These are phyloP conservation scores for Beaufortia kweichowensis DNA, from an alignment of 2,113 vertebrate species.

Conservation along the genomic window DNA sequence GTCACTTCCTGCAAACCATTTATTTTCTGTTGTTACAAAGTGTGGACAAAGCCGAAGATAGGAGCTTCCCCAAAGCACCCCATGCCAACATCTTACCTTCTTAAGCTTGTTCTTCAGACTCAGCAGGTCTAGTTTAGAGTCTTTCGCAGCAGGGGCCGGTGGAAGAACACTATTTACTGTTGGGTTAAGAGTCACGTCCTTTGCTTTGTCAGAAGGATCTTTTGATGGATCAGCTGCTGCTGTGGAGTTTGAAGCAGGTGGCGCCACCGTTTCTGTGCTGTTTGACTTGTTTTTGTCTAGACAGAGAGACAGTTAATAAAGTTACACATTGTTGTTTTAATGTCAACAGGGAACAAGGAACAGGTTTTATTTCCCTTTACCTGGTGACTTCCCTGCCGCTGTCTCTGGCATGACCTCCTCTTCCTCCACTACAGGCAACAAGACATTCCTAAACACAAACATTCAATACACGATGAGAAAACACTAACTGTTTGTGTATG, in stretches of 20 bases:
- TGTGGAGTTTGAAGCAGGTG: not conserved
- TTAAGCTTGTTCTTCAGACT: slow-evolving; percentile 60
- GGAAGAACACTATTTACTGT: not conserved
- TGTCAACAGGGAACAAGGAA: not conserved
- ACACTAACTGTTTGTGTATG: not conserved
- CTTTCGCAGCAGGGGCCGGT: not conserved
- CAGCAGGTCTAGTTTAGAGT: slow-evolving; percentile 52
- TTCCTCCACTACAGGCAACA: slow-evolving; percentile 71
- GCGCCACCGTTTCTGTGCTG: slow-evolving; percentile 15
- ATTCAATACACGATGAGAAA: slow-evolving; percentile 17
- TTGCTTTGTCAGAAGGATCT: slow-evolving; percentile 12
- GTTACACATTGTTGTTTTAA: too few species aligned
- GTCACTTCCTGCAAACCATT: slow-evolving; percentile 64
- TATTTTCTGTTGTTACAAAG: not conserved
- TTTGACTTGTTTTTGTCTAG: slow-evolving; percentile 44
- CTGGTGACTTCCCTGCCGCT: slow-evolving; percentile 53
- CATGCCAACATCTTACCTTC: slow-evolving; percentile 60
- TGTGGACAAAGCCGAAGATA: too few species aligned
- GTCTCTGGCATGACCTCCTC: slow-evolving; percentile 65
- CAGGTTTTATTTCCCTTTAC: slow-evolving; percentile 51
- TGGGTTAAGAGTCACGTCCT: slow-evolving; percentile 7
- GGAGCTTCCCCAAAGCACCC: too few species aligned
- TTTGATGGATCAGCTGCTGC: not conserved
- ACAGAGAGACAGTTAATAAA: not conserved
- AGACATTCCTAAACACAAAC: slow-evolving; percentile 57